Conservation (phyloP, 2,888 invertebrate genomes). For the Dynastes maya region DNA sequence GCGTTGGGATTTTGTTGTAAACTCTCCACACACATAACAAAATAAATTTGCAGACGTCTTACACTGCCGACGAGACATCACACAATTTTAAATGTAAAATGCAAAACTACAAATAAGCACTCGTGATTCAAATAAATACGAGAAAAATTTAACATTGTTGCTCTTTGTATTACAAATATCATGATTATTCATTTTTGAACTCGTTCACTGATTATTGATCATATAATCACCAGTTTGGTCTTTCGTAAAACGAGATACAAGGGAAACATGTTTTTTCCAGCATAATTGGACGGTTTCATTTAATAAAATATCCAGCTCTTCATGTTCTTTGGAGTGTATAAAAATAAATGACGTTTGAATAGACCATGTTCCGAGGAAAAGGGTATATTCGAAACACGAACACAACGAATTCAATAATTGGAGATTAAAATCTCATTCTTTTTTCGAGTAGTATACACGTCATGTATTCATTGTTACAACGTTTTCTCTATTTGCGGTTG, state of each 20-base stretch:
- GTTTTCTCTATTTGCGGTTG: conserved; percentile 4
- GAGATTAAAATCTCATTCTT: conserved; percentile 7
- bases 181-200: background rate
- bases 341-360: conserved; percentile 16
- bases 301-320: background rate
- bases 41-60: too few species aligned
- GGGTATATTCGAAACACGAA: conserved; percentile 1
- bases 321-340: background rate
- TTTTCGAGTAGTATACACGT: background rate
- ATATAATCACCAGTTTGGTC: background rate
- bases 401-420: conserved; percentile 2
- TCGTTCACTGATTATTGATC: too few species aligned
- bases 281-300: background rate
- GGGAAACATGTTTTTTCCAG: background rate
- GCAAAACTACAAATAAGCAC: too few species aligned
- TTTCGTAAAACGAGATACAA: background rate
- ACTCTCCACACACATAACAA: too few species aligned
- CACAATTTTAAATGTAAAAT: too few species aligned
- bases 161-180: too few species aligned
- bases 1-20: too few species aligned
- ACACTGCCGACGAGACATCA: too few species aligned
- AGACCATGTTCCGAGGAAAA: background rate
- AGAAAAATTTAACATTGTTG: too few species aligned
- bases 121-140: too few species aligned
- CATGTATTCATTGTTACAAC: conserved; percentile 10